Base-by-base conservation (phyloP, 2,888 invertebrate genomes). In the Rotaria macrura region DNA sequence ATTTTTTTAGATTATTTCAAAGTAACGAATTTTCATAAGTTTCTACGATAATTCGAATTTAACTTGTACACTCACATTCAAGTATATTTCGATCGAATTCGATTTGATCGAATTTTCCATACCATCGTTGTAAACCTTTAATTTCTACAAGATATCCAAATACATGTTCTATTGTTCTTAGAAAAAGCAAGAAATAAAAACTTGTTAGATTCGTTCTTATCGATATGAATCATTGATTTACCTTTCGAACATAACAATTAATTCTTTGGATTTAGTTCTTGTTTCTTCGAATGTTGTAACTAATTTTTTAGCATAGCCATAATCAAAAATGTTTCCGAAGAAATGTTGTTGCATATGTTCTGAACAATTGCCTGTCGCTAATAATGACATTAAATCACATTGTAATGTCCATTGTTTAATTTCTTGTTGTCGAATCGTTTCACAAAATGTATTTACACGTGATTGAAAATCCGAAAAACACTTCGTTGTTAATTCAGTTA, bases 311-410 rank as follows among this genome's bases (percentile, higher is more conserved):
- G 79, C 40, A 43, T 43, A 79, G 20, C 79, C 79, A 43, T 79
- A 79, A 79, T 79, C 79, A 43, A 43, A 79, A 79, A 79, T 79
- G n/a, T 79, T 79, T 23, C 43, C 43, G 17, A 79, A 79, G n/a
- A 79, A 79, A 12, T 43, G n/a, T 25, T 79, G 40, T 79, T 40
- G 43, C 79, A 79, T 79, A 14, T 40, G 25, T 43, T 79, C 79
- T 10, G 79, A 79, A 43, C 79, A 43, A 79, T 79, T 79, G 25
- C 79, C 79, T 79, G 79, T 79, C 25, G 79, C 40, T n/a, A 79
- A n/a, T 43, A 79, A 79, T 43, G 79, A 79, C 79, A 79, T 79
- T 79, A 79, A 43, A 12, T 79, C 79, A n/a, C 43, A 79, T 79
- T 79, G 79, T n/a, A 79, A 79, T 79, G 79, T 43, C 79, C 79